Conservation (phyloP, 1,140 invertebrate species). For the Drosophila punjabiensis region DNA sequence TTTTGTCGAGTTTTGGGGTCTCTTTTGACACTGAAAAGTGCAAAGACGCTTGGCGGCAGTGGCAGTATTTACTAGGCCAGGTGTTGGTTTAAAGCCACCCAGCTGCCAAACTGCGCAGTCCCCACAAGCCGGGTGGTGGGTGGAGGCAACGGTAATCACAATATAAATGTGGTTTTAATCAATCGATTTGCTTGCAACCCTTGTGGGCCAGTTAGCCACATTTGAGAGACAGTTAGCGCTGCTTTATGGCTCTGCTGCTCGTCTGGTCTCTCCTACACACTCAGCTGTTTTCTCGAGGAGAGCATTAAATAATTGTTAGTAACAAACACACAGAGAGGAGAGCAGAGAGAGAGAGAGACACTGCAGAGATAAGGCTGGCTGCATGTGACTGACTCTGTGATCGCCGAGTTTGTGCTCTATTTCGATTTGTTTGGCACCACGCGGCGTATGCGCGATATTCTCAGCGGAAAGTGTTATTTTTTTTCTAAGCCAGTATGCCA, state of each 20-base stretch:
- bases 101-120: conserved; percentile 58
- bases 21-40: conserved; percentile 75
- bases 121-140: conserved; percentile 11
- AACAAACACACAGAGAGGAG: not conserved
- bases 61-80: conserved; percentile 68
- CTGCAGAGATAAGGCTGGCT: conserved; percentile 25
- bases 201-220: conserved; percentile 51
- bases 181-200: conserved; percentile 75
- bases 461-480: conserved; percentile 27
- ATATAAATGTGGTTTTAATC: conserved; percentile 71
- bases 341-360: conserved; percentile 14
- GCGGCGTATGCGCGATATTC: conserved; percentile 68
- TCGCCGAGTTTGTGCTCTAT: conserved; percentile 20
- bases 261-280: conserved; percentile 14
- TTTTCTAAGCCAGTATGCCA: conserved; percentile 22
- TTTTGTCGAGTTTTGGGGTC: conserved; percentile 27
- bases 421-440: conserved; percentile 51
- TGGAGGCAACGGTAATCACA: conserved; percentile 38
- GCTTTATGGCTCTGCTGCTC: conserved; percentile 13
- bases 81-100: conserved; percentile 31
- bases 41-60: conserved; percentile 52
- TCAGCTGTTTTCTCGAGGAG: conserved; percentile 60
- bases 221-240: conserved; percentile 47
- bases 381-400: conserved; percentile 72
- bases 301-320: not conserved